These are phyloP conservation scores for Pelecanoides urinatrix DNA, from an alignment of 2,113 vertebrate genomes.

Conservation along the genomic window DNA sequence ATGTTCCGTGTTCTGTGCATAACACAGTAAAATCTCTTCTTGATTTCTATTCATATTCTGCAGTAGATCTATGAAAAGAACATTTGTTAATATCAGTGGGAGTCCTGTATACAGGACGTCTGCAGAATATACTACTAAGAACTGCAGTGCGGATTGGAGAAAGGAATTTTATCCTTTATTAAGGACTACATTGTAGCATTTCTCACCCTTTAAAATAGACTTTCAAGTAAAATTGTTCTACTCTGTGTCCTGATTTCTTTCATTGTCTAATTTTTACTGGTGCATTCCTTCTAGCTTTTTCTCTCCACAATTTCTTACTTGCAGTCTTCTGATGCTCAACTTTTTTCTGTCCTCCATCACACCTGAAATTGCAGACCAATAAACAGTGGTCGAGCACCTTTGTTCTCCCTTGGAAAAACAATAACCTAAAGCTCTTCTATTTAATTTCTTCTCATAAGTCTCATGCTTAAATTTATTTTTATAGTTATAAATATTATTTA, in stretches of 20 bases:
- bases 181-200: background rate
- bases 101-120: background rate
- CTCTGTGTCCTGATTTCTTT: background rate
- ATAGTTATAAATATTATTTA: background rate
- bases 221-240: background rate
- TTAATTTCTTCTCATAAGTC: background rate
- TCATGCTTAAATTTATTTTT: background rate
- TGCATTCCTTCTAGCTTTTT: background rate
- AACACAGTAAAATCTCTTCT: background rate
- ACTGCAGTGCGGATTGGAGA: background rate
- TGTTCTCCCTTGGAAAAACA: background rate
- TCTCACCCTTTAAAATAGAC: background rate
- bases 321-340: background rate
- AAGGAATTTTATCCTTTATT: background rate
- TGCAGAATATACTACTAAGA: background rate
- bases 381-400: background rate
- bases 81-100: background rate
- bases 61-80: background rate
- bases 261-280: background rate
- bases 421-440: background rate
- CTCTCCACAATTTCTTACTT: background rate
- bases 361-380: background rate
- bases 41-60: constrained; percentile 30
- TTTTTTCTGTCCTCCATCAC: background rate
- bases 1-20: background rate